Evolutionary conservation across 1,140 invertebrate genomes (phyloP).

Genomic region (Mylabris phalerata): DNA sequence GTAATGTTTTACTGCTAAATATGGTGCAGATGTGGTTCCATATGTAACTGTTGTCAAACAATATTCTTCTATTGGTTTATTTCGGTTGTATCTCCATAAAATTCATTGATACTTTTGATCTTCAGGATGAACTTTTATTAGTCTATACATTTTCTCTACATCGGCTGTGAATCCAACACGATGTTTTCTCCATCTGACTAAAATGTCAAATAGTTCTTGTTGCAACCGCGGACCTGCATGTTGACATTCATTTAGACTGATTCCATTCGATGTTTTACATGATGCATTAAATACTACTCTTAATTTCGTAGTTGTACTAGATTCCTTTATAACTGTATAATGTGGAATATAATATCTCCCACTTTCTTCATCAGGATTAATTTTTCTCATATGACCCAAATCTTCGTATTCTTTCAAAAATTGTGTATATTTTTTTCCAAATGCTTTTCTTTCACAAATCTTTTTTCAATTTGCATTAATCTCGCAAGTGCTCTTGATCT

Average conservation of each 20-base stretch:
- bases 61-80: background rate
- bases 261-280: conserved; percentile 18
- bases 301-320: conserved; percentile 24
- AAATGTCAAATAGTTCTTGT: conserved; percentile 2
- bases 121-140: conserved; percentile 1
- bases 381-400: background rate
- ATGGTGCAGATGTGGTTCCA: background rate
- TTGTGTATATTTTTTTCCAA: background rate
- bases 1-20: conserved; percentile 2
- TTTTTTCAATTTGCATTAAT: background rate
- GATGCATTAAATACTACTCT: conserved; percentile 40
- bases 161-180: conserved; percentile 11
- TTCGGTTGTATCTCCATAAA: background rate
- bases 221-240: conserved; percentile 18
- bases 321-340: conserved; percentile 28
- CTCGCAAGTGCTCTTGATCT: too few relatives aligned
- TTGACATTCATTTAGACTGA: conserved; percentile 36
- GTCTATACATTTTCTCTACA: conserved; percentile 15
- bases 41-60: background rate
- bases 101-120: too few relatives aligned
- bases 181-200: conserved; percentile 2
- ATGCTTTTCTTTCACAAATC: background rate
- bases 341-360: conserved; percentile 36
- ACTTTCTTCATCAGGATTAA: too few relatives aligned
- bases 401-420: conserved; percentile 4